Evolutionary conservation across 1,140 invertebrate genomes (phyloP).

Genomic region (Hylaeus anthracinus): DNA sequence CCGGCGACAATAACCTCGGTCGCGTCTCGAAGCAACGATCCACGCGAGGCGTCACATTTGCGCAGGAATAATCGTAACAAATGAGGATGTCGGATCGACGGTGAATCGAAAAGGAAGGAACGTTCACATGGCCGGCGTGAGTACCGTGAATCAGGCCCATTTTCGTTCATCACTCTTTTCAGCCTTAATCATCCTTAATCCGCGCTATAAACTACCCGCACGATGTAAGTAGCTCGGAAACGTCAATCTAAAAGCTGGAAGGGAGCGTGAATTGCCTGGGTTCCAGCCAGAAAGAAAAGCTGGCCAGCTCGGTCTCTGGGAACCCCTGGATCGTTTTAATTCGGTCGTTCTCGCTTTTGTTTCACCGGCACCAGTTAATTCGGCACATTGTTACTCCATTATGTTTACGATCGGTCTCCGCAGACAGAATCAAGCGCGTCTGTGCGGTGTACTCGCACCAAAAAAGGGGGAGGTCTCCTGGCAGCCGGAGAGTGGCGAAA

Average conservation of each 20-base stretch:
- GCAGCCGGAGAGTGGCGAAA: constrained; percentile 7
- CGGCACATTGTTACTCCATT: constrained; percentile 47
- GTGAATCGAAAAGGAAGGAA: constrained; percentile 58
- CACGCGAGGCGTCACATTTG: background rate
- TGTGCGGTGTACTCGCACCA: background rate
- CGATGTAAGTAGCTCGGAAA: constrained; percentile 64
- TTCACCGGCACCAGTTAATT: constrained; percentile 26
- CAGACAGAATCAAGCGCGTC: background rate
- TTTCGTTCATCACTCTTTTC: constrained; percentile 64
- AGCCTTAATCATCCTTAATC: constrained; percentile 64
- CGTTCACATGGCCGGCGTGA: constrained; percentile 50
- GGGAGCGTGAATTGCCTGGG: constrained; percentile 49
- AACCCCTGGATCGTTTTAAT: constrained; percentile 21
- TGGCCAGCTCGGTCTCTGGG: background rate
- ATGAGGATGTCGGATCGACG: constrained; percentile 52
- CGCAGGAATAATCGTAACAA: constrained; percentile 50
- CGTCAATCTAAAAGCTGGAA: constrained; percentile 65
- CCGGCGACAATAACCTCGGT: background rate
- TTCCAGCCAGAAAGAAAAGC: background rate
- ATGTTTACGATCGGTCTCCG: constrained; percentile 14
- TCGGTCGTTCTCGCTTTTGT: constrained; percentile 25
- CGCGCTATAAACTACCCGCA: constrained; percentile 61
- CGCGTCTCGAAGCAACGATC: background rate
- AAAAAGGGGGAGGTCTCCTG: constrained; percentile 21
- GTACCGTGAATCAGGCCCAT: constrained; percentile 58